These are phyloP conservation scores for Gasteruption jaculator DNA, from an alignment of 2,888 invertebrate species.

Conservation along the genomic window DNA sequence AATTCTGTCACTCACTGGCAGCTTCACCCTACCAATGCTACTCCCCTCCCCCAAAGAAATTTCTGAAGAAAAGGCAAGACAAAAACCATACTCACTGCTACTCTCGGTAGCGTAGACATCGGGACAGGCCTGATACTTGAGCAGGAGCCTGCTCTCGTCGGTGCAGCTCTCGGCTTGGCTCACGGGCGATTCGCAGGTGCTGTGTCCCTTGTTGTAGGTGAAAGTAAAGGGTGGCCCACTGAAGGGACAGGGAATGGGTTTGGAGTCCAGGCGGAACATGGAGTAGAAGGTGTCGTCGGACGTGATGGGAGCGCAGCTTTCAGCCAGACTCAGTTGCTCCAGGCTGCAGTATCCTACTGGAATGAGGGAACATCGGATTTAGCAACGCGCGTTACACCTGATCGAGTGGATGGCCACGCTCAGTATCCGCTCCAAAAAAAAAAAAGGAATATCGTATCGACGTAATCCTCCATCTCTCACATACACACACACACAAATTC, in stretches of 20 bases:
- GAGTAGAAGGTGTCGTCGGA: constrained; percentile 72
- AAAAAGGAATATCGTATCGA: no score
- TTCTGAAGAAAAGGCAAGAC: not conserved
- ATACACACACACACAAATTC: no score
- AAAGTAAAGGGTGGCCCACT: constrained; percentile 76
- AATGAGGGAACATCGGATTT: no score
- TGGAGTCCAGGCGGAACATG: constrained; percentile 66
- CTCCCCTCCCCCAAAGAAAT: no score
- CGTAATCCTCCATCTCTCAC: no score
- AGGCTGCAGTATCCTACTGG: constrained; percentile 61
- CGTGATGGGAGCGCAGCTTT: constrained; percentile 65
- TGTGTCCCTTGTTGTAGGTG: constrained; percentile 70
- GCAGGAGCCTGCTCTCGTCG: constrained; percentile 73
- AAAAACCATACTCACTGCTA: constrained; percentile 58
- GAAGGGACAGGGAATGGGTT: constrained; percentile 77
- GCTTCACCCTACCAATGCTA: no score
- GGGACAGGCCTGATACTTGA: constrained; percentile 82
- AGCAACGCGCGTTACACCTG: no score
- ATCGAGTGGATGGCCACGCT: no score
- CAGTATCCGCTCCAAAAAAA: no score
- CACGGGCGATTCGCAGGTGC: constrained; percentile 71
- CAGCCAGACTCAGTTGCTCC: constrained; percentile 56
- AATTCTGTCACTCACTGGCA: no score
- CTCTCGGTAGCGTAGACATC: constrained; percentile 75
- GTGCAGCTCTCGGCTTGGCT: constrained; percentile 83